These are phyloP conservation scores for Nothobranchius furzeri DNA, from an alignment of 2,113 vertebrate species.

Conservation along the genomic window DNA sequence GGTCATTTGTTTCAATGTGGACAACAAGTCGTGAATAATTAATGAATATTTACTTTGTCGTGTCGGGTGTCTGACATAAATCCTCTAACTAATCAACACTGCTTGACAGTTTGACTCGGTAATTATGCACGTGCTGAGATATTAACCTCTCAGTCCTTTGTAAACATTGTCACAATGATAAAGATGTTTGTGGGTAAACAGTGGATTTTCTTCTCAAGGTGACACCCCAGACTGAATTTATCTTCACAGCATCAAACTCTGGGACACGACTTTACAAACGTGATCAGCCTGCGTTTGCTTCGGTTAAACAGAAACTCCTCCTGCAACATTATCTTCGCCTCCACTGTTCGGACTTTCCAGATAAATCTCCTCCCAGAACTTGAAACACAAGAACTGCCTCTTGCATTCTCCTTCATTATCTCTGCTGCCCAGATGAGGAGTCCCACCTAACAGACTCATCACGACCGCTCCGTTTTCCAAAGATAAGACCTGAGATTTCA, in stretches of 20 bases:
- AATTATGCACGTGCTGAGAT: slow-evolving; percentile 6
- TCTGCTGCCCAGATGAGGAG: not conserved
- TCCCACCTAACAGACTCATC: not conserved
- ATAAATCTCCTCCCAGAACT: not conserved
- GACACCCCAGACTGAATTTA: not conserved
- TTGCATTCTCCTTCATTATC: not conserved
- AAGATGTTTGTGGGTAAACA: slow-evolving; percentile 6
- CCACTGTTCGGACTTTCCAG: not conserved
- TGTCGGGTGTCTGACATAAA: slow-evolving; percentile 28
- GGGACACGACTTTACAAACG: not conserved
- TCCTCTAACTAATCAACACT: slow-evolving; percentile 17
- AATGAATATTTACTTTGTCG: slow-evolving; percentile 22
- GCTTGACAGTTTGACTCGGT: slow-evolving; percentile 11
- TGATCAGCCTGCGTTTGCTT: not conserved
- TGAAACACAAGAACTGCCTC: not conserved
- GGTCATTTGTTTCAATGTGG: not conserved
- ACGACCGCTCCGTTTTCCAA: not conserved
- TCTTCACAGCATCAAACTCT: slow-evolving; percentile 6
- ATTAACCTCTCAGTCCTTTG: slow-evolving; percentile 12
- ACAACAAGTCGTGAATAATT: slow-evolving; percentile 28
- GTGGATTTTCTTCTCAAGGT: not conserved
- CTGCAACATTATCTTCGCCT: slow-evolving; percentile 5
- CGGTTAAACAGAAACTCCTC: not conserved
- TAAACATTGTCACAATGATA: slow-evolving; percentile 1
- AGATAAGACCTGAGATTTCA: not conserved